Base-by-base conservation (phyloP, 92 coral and sea anemone genomes). In the Parazoanthus swiftii region DNA sequence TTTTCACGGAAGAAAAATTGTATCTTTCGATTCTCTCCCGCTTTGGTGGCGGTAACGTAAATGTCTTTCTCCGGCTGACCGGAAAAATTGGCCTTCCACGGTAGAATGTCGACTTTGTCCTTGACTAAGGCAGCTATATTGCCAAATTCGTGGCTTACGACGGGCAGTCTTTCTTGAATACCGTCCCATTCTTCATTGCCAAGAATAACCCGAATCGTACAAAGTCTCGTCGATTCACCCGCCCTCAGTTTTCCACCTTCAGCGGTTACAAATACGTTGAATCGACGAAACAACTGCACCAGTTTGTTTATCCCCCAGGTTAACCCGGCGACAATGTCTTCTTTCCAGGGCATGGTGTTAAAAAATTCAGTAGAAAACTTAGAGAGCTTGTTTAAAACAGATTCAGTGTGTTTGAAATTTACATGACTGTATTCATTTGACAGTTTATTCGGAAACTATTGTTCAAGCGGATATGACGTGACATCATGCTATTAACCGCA, bases 21-120 rank as follows among this genome's bases (percentile, higher is more conserved):
- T 51, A 56, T 1, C n/a, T 51, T 59, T 5, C 70, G 68, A 26
- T 59, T 36, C 54, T 20, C 23, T 37, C 70, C 66, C 9, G 46
- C 70, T 56, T 80, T 80, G 70, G 42, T 59, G 36, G 72, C 38
- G 20, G 70, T 80, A 80, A 80, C 71, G 56, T 80, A 80, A 35
- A 80, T 35, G 2, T 29, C 42, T 36, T 54, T 80, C 84, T 80
- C 70, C 15, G 21, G 84, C 70, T 56, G 70, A 26, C 70, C 72
- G 6, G 37, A 33, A 5, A 42, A 51, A 29, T 29, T 80, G 15
- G 6, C 23, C 18, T 15, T 25, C 84, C 84, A 80, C 10, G 44
- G 84, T 21, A 35, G 42, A 6, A 80, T 33, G n/a, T 80, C 84
- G 16, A 80, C 42, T 29, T 51, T 20, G 46, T 80, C 84, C 15